Conservation (phyloP, 1,140 invertebrate genomes). For the Sogatella furcifera region DNA sequence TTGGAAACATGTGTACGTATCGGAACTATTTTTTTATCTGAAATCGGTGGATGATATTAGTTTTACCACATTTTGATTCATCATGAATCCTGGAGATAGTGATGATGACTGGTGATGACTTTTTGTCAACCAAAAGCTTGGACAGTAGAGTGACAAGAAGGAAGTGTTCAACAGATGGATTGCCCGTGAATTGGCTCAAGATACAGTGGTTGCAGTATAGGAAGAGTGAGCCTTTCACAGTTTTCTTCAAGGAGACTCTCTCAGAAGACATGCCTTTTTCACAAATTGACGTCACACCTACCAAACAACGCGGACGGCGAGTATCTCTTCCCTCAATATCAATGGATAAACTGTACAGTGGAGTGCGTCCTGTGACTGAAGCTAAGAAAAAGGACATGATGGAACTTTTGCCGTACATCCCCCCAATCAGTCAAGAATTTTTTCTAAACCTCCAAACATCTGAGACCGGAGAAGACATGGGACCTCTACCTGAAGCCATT, state of each 20-base stretch:
- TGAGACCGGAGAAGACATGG: too few species aligned
- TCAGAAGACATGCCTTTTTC: slow-evolving; percentile 8
- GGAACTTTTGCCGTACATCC: slow-evolving; percentile 14
- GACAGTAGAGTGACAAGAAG: too few species aligned
- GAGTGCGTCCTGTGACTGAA: slow-evolving; percentile 5
- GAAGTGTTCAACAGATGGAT: too few species aligned
- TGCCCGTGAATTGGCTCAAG: too few species aligned
- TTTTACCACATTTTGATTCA: too few species aligned
- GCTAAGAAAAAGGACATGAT: slow-evolving; percentile 11
- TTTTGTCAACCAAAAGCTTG: too few species aligned
- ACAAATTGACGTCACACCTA: slow-evolving; percentile 4
- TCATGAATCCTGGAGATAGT: too few species aligned
- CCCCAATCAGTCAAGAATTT: slow-evolving; percentile 13
- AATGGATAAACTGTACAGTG: slow-evolving; percentile 5
- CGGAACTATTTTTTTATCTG: too few species aligned
- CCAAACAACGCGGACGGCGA: slow-evolving; percentile 1
- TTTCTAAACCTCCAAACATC: slow-evolving; percentile 9
- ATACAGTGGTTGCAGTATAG: too few species aligned
- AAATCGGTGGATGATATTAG: too few species aligned
- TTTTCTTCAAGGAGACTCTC: slow-evolving; percentile 11
- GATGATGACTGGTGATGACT: background rate
- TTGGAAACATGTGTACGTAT: too few species aligned
- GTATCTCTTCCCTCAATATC: background rate
- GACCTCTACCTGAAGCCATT: too few species aligned
- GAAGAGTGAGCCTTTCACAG: slow-evolving; percentile 1